Base-by-base conservation (phyloP, 1,140 invertebrate genomes). In the Heterodera carotae region DNA sequence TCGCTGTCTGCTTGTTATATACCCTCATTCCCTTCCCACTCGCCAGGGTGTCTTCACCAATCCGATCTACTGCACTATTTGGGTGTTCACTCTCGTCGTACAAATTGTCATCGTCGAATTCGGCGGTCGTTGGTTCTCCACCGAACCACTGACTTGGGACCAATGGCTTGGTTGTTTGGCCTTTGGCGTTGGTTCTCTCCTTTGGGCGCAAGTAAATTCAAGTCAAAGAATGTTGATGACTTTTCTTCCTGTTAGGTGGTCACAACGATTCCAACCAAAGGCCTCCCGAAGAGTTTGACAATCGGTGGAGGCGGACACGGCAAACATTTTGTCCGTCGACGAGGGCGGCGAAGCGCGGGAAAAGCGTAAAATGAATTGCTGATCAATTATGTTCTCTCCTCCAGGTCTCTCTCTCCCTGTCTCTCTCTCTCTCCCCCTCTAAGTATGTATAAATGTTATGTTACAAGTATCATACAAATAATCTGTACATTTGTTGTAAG, bases 141-240 rank as follows among this genome's bases (percentile, higher is more conserved):
- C 96, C 79, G 92, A 92, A 86, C 92, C 92, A 56, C 91, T 99
- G 56, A 91, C 92, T 77, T 85, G 96, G 84, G 94, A 97, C 83
- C 96, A 98, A 90, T 99, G 97, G 97, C 90, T 97, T 87, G 98
- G 95, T 94, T 99, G 96, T 90, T 88, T 99, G 87, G 94, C 97
- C 89, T 95, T 99, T 89, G 97, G 97, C 71, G 89, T 96, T 81
- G 94, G 95, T 82, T 93, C 94, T 64, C 91, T 98, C 75, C 89
- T 99, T 68, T 99, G 97, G 97, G 94, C 94, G 83, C 96, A 98
- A 91, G 12, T 89, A 22, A 22, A 29, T 80, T n/a, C 22, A 22
- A 27, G 7, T 68, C n/a, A 7, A n/a, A 6, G 6, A n/a, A 2
- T 43, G 33, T 39, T 77, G 22, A 76, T 39, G 48, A 18, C 27